Base-by-base conservation (phyloP, 1,140 invertebrate species). In the Homalodisca vitripennis region DNA sequence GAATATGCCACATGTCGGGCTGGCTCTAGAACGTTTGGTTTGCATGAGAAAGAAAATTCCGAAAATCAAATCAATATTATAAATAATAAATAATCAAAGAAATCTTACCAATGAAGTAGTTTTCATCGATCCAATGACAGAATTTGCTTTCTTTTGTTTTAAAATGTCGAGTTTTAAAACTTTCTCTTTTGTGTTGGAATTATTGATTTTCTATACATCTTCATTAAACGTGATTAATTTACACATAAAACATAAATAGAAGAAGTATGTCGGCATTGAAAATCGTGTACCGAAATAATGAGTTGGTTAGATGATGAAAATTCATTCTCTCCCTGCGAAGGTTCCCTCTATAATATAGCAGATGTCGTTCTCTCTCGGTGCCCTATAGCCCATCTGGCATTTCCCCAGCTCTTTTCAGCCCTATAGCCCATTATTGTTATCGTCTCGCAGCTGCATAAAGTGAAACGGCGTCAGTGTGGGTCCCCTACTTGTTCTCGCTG, bases 371-470 rank as follows among this genome's bases (percentile, higher is more conserved):
- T 67, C 64, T 66, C 69, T 51, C 32, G 29, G 68, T 20, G 71
- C 71, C 73, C 74, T 75, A 77, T 80, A 82, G 81, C 80, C 81
- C 81, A 81, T 82, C 80, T 82, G 81, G 81, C 81, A 82, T 82
- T 82, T 82, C 79, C 80, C 81, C 81, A 80, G 80, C 80, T 81
- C 81, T 80, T 80, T 79, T 76, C 78, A 69, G 78, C 81, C 80
- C 81, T 82, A 79, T 82, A 82, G 81, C 81, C 81, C 81, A 82
- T 82, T 80, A 80, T 81, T 82, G 81, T 82, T 82, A 82, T 82
- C 80, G 80, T 82, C 81, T 80, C 81, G 81, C 81, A 82, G 81
- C 81, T 82, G 81, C 81, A 82, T 82, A 82, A 82, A 82, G 80
- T 82, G 74, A 75, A 75, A 74, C 73, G 74, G 71, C 80, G 79